Base-by-base conservation (phyloP, 2,797 vertebrate genomes). In the Brachyrhaphis roseni region DNA sequence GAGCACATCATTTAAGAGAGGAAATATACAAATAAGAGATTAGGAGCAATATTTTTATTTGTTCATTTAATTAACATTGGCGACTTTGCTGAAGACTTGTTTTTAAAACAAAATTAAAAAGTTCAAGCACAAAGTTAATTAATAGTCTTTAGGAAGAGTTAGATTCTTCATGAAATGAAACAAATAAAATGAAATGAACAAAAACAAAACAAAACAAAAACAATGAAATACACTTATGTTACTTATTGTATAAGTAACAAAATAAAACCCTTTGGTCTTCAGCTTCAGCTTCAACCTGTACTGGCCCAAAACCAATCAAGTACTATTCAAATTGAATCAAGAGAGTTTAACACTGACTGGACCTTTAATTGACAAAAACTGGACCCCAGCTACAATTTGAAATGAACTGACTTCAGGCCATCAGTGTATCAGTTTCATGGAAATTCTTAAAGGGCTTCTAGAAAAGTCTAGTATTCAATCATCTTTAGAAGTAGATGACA, bases 361-460 rank as follows among this genome's bases (percentile, higher is more conserved):
- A 43, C 66, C 23, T 13, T 13, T 43, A 41, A 70, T 7, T n/a
- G 66, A 26, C 20, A 7, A 71, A 68, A 71, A n/a, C 41, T 26
- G 12, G 2, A 15, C 68, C n/a, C 41, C 12, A 45, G 26, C 39
- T 43, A 13, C 26, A 68, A 68, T 41, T 41, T 68, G 39, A 41
- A 68, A 43, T 68, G 5, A 43, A 12, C 18, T 6, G 23, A 41
- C 16, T 77, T 71, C 76, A 80, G 41, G 20, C 49, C 72, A 78
- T 80, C 87, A 87, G 83, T 87, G 87, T 90, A 88, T 88, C 74
- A 36, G 80, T 90, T 88, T 91, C 84, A 89, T 86, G 87, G 88
- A 39, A 72, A 87, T 87, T 81, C 80, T 81, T 41, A 68, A 71
- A 84, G 72, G 80, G 85, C 66, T 89, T 85, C 81, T 39, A 39